Evolutionary conservation across 2,113 vertebrate genomes (phyloP).

Genomic region (Oenanthe oenanthe): DNA sequence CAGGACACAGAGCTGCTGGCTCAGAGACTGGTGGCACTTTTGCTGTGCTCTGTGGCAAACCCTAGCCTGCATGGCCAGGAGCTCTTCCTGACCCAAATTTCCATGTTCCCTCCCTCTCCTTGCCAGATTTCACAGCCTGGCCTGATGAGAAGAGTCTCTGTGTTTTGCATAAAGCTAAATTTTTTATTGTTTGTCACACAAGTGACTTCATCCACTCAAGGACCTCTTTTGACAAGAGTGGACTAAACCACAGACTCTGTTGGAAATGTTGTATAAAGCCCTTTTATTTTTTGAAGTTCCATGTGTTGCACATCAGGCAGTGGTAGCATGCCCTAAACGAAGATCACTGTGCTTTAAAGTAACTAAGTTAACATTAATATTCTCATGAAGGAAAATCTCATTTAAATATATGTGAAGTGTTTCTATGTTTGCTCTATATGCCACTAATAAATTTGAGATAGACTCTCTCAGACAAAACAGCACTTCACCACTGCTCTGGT

Average conservation of each 20-base stretch:
- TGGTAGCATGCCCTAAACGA: accelerated
- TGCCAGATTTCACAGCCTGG: not conserved
- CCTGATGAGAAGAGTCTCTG: not conserved
- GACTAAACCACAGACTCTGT: not conserved
- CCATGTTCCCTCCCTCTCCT: not conserved
- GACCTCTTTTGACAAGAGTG: not conserved
- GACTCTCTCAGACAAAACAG: not conserved
- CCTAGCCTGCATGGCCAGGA: not conserved
- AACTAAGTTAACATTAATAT: not conserved
- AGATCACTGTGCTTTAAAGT: not conserved
- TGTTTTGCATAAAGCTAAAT: not conserved
- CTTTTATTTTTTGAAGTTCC: not conserved
- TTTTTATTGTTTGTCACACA: accelerated
- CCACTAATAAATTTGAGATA: not conserved
- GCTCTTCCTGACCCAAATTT: not conserved
- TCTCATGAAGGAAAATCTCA: not conserved
- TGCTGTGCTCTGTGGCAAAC: not conserved
- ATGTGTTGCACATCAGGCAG: not conserved
- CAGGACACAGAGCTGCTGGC: not conserved
- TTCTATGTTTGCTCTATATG: not conserved
- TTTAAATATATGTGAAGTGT: not conserved
- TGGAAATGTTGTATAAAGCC: not conserved
- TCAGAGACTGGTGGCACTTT: conserved; percentile 7
- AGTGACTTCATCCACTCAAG: not conserved
- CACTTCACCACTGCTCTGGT: not conserved